Evolutionary conservation across 2,888 invertebrate genomes (phyloP).

Genomic region (Gortyna flavago): DNA sequence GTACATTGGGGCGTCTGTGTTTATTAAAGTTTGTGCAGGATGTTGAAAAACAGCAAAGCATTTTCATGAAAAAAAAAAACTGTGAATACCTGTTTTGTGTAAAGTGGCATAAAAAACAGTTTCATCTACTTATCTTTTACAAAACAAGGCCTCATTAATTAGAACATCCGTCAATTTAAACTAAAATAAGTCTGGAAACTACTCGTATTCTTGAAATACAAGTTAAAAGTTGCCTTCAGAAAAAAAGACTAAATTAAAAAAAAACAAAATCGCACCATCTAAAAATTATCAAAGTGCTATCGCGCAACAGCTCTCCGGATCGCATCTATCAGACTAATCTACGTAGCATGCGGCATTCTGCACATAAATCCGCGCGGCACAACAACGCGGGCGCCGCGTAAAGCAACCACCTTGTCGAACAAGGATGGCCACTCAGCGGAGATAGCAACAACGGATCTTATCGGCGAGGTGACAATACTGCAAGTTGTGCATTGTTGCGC

Average conservation of each 20-base stretch:
- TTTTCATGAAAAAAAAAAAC: background rate
- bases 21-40: background rate
- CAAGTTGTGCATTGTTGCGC: constrained; percentile 59
- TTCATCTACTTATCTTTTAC: background rate
- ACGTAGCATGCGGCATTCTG: constrained; percentile 59
- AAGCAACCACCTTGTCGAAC: constrained; percentile 71
- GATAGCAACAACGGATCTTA: constrained; percentile 72
- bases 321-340: constrained; percentile 77
- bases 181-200: background rate
- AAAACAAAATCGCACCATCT: constrained; percentile 17
- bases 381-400: constrained; percentile 71
- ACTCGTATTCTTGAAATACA: background rate
- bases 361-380: constrained; percentile 72
- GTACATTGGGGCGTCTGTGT: constrained; percentile 28
- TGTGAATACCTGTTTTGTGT: no score
- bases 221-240: background rate
- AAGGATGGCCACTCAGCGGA: constrained; percentile 67
- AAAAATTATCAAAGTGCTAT: constrained; percentile 49
- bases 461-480: constrained; percentile 73
- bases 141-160: background rate
- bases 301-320: constrained; percentile 43
- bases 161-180: background rate
- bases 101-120: no score
- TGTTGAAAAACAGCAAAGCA: constrained; percentile 10
- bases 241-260: background rate